Percentiles rank a stretch among this genome's conserved stretches.
Evolutionary conservation across 2,113 vertebrate genomes (phyloP).

Genomic region (Sminthopsis crassicaudata): DNA sequence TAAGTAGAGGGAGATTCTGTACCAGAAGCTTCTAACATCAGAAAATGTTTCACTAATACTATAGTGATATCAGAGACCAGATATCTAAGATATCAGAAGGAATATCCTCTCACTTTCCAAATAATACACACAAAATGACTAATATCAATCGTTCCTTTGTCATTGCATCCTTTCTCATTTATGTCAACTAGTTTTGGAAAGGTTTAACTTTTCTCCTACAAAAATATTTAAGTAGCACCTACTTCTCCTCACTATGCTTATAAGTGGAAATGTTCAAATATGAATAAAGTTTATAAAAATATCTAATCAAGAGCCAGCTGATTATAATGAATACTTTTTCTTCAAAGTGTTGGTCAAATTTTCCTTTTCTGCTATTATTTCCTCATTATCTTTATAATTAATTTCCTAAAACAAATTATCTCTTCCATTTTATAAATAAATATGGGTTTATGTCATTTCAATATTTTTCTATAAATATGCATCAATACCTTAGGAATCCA

Average conservation of each 20-base stretch:
- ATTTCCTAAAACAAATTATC: neutral
- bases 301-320: constrained; percentile 38
- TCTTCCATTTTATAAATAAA: neutral
- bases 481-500: neutral
- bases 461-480: neutral
- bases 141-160: constrained; percentile 12
- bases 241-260: constrained; percentile 25
- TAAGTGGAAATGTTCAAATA: constrained; percentile 33
- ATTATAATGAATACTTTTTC: neutral
- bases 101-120: neutral
- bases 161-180: neutral
- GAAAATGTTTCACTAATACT: neutral
- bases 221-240: neutral
- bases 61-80: neutral
- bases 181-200: constrained; percentile 49
- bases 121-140: constrained; percentile 19
- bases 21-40: neutral
- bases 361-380: neutral
- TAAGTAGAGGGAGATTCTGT: neutral
- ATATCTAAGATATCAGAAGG: neutral
- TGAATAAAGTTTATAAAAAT: constrained; percentile 19
- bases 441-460: neutral
- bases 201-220: constrained; percentile 25
- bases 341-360: neutral
- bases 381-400: neutral